phyloP scores from a whole-genome alignment of 2,888 invertebrate genomes.

The Megamerina dolium region DNA sequence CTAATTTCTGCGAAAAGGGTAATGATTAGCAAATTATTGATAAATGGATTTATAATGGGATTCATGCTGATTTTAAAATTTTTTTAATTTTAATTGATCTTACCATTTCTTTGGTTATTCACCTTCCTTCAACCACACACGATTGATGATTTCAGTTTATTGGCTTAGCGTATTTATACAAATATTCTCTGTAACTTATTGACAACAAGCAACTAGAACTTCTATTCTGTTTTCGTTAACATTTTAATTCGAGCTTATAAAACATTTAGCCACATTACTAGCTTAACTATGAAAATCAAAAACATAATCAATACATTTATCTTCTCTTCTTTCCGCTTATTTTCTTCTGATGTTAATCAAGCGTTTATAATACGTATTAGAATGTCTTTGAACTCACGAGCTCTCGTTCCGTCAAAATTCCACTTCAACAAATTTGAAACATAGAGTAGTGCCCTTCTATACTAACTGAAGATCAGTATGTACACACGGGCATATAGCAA shows the following conservation, averaged over 20 bases:
- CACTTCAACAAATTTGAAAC: constrained; percentile 2
- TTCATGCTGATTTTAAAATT: not conserved
- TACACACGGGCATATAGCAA: too few species aligned
- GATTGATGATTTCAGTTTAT: constrained; percentile 16
- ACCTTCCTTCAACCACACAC: constrained; percentile 15
- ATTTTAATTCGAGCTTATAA: constrained; percentile 9
- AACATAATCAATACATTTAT: too few species aligned
- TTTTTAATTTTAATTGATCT: constrained; percentile 6
- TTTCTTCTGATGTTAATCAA: constrained; percentile 1
- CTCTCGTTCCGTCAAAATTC: not conserved
- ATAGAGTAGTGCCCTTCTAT: not conserved
- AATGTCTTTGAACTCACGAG: constrained; percentile 10
- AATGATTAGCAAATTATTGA: not conserved
- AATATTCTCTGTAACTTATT: constrained; percentile 7
- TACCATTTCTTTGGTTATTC: constrained; percentile 20
- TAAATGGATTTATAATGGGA: too few species aligned
- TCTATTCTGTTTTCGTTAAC: constrained; percentile 9
- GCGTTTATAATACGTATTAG: too few species aligned
- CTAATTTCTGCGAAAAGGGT: constrained; percentile 12
- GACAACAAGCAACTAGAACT: constrained; percentile 11
- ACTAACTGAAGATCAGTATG: too few species aligned
- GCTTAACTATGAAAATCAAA: too few species aligned
- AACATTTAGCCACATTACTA: constrained; percentile 9
- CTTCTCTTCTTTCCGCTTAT: not conserved
- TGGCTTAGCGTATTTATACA: constrained; percentile 18